These are phyloP conservation scores for Fissipunctia ypsillon DNA, from an alignment of 2,888 invertebrate genomes.

Conservation along the genomic window DNA sequence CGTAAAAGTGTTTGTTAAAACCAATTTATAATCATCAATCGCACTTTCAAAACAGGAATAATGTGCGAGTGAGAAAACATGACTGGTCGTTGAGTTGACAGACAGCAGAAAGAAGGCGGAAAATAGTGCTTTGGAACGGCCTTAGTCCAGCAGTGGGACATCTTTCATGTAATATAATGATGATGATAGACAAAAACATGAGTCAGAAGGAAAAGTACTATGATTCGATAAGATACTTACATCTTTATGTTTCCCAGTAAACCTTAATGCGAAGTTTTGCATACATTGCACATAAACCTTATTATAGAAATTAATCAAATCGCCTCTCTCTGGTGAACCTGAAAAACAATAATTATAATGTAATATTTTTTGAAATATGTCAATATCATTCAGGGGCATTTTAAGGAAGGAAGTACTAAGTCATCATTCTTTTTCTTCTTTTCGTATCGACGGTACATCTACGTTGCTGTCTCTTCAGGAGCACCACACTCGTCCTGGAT, in stretches of 20 bases:
- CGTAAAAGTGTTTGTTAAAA: neutral
- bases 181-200: neutral
- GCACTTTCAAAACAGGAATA: neutral
- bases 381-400: neutral
- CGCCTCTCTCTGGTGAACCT: constrained; percentile 92
- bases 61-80: neutral
- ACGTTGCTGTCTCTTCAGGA: neutral
- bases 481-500: neutral
- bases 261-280: constrained; percentile 94
- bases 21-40: neutral
- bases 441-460: neutral
- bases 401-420: neutral
- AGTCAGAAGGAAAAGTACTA: neutral
- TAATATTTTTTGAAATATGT: neutral
- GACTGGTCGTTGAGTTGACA: neutral
- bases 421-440: neutral
- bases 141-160: neutral
- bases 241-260: constrained; percentile 87
- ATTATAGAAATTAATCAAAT: constrained; percentile 99
- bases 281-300: constrained; percentile 96
- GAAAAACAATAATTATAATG: constrained; percentile 12
- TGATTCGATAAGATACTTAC: constrained; percentile 73
- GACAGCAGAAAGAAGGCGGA: neutral
- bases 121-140: no score
- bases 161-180: neutral